phyloP scores from a whole-genome alignment of 1,140 invertebrate genomes.

The Carcinoscorpius rotundicauda region DNA sequence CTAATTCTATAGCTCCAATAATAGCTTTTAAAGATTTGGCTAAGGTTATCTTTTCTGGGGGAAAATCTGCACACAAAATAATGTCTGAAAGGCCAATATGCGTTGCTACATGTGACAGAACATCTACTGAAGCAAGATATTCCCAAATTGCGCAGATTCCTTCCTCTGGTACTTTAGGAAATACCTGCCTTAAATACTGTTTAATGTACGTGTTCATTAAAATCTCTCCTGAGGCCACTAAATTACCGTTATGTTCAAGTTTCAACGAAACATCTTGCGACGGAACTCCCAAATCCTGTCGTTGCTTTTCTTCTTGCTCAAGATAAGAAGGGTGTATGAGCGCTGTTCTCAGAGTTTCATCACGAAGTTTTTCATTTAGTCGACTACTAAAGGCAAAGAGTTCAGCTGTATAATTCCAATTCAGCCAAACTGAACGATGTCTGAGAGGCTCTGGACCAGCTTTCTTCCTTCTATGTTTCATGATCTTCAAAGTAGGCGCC shows the following conservation, averaged over 20 bases:
- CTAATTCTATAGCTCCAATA: constrained; percentile 50
- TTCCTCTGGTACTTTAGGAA: constrained; percentile 59
- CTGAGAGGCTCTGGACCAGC: constrained; percentile 8
- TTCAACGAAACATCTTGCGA: constrained; percentile 40
- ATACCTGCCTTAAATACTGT: constrained; percentile 44
- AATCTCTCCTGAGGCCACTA: constrained; percentile 50
- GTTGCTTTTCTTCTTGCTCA: constrained; percentile 50
- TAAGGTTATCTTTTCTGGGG: constrained; percentile 49
- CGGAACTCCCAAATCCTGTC: constrained; percentile 51
- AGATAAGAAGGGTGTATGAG: constrained; percentile 70
- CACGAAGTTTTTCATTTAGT: constrained; percentile 68
- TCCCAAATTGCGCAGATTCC: constrained; percentile 46
- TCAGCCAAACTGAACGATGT: constrained; percentile 15
- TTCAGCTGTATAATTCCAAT: constrained; percentile 71
- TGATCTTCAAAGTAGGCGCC: background rate
- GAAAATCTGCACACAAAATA: constrained; percentile 51
- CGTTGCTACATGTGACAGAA: constrained; percentile 51
- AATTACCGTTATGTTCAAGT: constrained; percentile 50
- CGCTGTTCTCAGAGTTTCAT: constrained; percentile 51
- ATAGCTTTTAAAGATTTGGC: constrained; percentile 68
- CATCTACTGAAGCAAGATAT: constrained; percentile 50
- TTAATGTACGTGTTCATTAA: constrained; percentile 45
- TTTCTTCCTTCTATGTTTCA: constrained; percentile 11
- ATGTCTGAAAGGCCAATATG: constrained; percentile 19
- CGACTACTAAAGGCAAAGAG: constrained; percentile 74